Evolutionary conservation across 2,888 invertebrate genomes (phyloP), one percentile per base, ranked within the genome.

Genomic region (Girardia tigrina): DNA sequence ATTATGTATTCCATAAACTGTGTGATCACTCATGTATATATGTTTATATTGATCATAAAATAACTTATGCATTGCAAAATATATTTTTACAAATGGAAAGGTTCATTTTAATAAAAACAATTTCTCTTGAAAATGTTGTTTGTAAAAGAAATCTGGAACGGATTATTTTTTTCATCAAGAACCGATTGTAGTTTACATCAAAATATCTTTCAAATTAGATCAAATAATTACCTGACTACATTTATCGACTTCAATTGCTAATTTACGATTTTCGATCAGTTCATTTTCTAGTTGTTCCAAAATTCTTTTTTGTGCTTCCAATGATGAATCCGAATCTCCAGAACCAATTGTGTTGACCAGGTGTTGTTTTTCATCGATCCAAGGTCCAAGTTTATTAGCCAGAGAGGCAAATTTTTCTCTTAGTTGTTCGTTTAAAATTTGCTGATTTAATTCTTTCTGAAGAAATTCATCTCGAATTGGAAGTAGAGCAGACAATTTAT

Each of bases 331-430:
- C n/a, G n/a, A 20, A 2, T 56, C 56, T 6, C 26, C 71, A 1
- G 26, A 27, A 70, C 28, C 29, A 71, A 70, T n/a, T 78, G 79
- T 75, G 91, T 92, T 79, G 28, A 76, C 76, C 56, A 71, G 29
- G 29, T 79, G 79, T 75, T 84, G 80, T 76, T 84, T 82, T 87
- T 95, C 94, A 87, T 98, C 98, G 84, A 98, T 93, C 98, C 98
- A 98, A 80, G 97, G 97, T 78, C 98, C 98, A 79, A 98, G 94
- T 79, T 90, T 90, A 86, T 99, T 98, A 78, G 98, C 94, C 86
- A 97, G 97, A 85, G 95, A 94, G 77, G 95, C 98, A 86, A 99
- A 99, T 87, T 95, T 93, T 80, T 94, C 89, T 81, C 98, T 90
- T 80, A 98, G 88, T 86, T 90, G 90, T 87, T 99, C 98, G 86